Evolutionary conservation across 2,113 vertebrate genomes (phyloP), one percentile per base, ranked within the genome.

Genomic region (Cyanoramphus novaezelandiae): DNA sequence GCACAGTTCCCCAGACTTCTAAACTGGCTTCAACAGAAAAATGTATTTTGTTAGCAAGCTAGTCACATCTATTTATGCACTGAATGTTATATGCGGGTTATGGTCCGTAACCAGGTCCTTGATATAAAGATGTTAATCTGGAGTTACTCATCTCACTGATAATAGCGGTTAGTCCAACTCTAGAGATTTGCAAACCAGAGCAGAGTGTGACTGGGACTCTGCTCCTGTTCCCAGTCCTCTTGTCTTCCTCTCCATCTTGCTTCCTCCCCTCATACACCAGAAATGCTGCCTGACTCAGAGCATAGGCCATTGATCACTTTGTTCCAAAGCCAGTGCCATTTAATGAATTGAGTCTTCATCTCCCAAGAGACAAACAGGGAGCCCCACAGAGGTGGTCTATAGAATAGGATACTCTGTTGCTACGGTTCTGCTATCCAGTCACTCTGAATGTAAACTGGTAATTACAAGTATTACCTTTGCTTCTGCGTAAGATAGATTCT

Each of bases 271-370:
- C 69, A 81, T 59, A 67, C 75, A 76, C 39, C 74, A 74, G 87
- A 81, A 88, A 68, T 17, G 27, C 71, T 17, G 27, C 71, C 94
- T 71, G 64, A 60, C 86, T 84, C 82, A 78, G 31, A 93, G 74
- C 93, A 92, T 2, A 90, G 80, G 63, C 49, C 95, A 88, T 14
- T 68, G 84, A 87, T 86, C 43, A 4, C 17, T 87, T 64, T 65
- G 75, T 47, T 17, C 59, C 87, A 90, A 93, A 95, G 49, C 35
- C 77, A 90, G 27, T 47, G 53, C 41, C 70, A 78, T 92, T 94
- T 90, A 93, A 86, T 79, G 75, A 97, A 94, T 69, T 75, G 83
- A 91, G 50, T 91, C 72, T 93, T 86, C 49, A 62, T 35, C 57
- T 52, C 88, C 46, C 49, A 93, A 91, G 79, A 90, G 19, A 82